Conservation (phyloP, 2,888 invertebrate species). For the Dilophus febrilis region DNA sequence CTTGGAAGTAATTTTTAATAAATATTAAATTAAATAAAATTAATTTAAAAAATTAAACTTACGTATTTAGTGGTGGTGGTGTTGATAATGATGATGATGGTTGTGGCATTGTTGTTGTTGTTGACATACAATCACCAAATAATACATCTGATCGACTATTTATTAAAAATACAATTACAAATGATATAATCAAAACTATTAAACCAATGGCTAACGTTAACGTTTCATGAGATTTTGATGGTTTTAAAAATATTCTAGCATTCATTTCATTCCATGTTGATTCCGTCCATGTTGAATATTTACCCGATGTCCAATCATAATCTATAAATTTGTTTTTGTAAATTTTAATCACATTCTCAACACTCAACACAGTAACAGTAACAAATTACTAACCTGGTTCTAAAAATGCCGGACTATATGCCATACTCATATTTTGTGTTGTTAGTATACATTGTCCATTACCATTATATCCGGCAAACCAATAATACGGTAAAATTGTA, state of each 20-base stretch:
- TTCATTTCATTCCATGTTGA: constrained; percentile 62
- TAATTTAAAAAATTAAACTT: no score
- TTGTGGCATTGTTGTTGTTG: no score
- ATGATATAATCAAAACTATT: constrained; percentile 25
- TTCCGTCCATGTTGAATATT: constrained; percentile 79
- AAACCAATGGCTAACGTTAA: constrained; percentile 25
- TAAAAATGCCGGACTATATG: constrained; percentile 69
- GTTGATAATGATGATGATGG: no score
- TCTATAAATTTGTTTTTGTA: constrained; percentile 28
- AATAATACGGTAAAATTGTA: constrained; percentile 32
- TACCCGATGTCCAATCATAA: constrained; percentile 57
- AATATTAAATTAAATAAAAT: no score
- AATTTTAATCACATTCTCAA: not conserved
- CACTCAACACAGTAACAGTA: not conserved
- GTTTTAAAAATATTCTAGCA: constrained; percentile 61
- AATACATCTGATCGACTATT: constrained; percentile 26
- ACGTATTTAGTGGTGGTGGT: no score
- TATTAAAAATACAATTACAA: constrained; percentile 26
- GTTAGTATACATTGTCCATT: constrained; percentile 55
- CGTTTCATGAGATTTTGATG: constrained; percentile 30
- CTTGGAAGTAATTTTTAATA: no score
- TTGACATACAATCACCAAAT: constrained; percentile 16
- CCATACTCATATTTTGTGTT: constrained; percentile 54
- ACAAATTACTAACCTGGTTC: constrained; percentile 38
- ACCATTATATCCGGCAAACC: constrained; percentile 47